phyloP scores from a whole-genome alignment of 2,797 vertebrate species.

The Urosaurus nigricauda region DNA sequence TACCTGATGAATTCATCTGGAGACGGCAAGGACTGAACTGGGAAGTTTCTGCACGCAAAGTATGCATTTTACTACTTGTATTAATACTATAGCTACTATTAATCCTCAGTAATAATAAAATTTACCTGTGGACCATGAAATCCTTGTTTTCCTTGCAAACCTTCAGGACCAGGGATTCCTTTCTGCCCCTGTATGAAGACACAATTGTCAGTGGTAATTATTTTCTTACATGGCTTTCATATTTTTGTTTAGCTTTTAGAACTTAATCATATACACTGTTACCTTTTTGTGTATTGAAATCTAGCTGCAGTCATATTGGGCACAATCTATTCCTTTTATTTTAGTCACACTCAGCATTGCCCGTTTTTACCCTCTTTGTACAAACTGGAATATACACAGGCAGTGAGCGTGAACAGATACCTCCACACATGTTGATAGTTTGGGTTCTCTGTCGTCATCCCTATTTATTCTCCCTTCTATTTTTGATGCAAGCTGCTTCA shows the following conservation, averaged over 20 bases:
- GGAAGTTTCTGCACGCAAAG: neutral
- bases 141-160: constrained; percentile 49
- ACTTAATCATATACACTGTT: neutral
- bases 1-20: neutral
- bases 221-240: neutral
- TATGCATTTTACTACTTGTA: neutral
- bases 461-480: neutral
- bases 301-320: neutral
- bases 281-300: neutral
- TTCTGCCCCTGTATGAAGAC: constrained; percentile 50
- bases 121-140: constrained; percentile 54
- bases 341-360: neutral
- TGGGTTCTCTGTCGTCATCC: neutral
- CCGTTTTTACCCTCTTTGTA: neutral
- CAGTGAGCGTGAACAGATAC: neutral
- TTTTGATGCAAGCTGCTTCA: neutral
- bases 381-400: no score
- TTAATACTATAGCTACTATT: neutral
- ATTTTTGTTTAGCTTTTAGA: neutral
- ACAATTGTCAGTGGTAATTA: neutral
- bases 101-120: neutral
- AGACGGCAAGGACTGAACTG: neutral
- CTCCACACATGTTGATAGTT: no score
- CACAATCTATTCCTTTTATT: neutral
- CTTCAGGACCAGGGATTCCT: constrained; percentile 43